Conservation (phyloP, 2,797 vertebrate genomes). For the Garrulus glandarius region DNA sequence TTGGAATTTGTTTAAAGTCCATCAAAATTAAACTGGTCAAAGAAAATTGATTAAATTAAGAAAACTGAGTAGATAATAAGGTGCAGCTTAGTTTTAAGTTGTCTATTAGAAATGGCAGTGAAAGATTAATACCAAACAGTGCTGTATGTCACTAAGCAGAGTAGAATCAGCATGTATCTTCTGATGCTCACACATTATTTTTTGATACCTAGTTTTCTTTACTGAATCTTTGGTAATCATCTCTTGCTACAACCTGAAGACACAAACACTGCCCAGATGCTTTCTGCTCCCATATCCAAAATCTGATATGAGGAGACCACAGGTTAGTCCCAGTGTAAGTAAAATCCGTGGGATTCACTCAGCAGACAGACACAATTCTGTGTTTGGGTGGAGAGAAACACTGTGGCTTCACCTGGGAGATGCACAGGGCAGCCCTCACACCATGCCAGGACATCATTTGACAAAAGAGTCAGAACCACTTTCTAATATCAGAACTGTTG, state of each 20-base stretch:
- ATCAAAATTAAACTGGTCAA: neutral
- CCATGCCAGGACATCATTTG: neutral
- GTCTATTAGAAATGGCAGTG: neutral
- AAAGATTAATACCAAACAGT: neutral
- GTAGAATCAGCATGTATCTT: neutral
- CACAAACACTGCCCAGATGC: neutral
- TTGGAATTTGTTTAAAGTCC: neutral
- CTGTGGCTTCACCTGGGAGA: neutral
- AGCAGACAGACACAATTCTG: rapidly evolving
- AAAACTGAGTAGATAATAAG: neutral
- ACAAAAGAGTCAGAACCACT: neutral
- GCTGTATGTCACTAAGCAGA: neutral
- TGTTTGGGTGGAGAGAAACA: neutral
- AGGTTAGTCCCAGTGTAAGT: neutral
- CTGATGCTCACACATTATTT: neutral
- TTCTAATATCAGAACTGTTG: neutral
- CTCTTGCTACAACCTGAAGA: neutral
- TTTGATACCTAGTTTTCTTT: neutral
- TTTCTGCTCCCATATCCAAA: neutral
- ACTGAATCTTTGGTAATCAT: neutral
- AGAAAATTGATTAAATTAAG: neutral
- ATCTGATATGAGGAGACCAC: rapidly evolving
- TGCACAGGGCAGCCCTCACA: neutral
- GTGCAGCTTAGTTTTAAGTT: neutral
- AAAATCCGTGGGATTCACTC: neutral